Evolutionary conservation across 2,797 vertebrate species (phyloP).

Genomic region (Distichodus sexfasciatus): DNA sequence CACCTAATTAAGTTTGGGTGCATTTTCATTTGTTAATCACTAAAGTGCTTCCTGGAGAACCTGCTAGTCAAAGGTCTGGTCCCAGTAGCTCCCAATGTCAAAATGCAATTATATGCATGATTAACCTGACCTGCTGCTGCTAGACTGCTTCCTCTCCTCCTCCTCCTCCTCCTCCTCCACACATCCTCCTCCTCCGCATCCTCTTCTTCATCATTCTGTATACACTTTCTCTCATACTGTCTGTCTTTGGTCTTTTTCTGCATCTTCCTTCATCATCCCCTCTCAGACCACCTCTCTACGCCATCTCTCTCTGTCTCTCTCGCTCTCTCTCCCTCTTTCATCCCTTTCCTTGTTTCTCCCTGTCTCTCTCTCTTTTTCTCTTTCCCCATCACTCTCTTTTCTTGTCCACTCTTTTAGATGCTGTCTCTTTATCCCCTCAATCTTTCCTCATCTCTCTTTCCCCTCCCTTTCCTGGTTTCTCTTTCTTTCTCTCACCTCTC

Average conservation of each 20-base stretch:
- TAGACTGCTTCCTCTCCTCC: slow-evolving; percentile 75
- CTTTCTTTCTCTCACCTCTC: too few relatives aligned
- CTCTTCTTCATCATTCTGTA: slow-evolving; percentile 62
- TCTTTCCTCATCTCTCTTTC: too few relatives aligned
- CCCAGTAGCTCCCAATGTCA: slow-evolving; percentile 84
- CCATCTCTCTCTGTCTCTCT: background rate
- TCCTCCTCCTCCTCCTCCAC: slow-evolving; percentile 39
- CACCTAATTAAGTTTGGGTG: slow-evolving; percentile 81
- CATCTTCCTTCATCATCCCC: slow-evolving; percentile 39
- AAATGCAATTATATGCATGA: slow-evolving; percentile 94
- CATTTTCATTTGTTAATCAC: slow-evolving; percentile 86
- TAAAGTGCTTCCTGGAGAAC: slow-evolving; percentile 84
- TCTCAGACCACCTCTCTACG: slow-evolving; percentile 4
- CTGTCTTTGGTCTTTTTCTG: slow-evolving; percentile 43
- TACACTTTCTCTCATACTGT: background rate
- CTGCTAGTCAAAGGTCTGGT: slow-evolving; percentile 85
- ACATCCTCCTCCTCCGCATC: slow-evolving; percentile 3
- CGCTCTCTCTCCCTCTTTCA: slow-evolving; percentile 12
- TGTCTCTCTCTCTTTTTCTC: slow-evolving; percentile 58
- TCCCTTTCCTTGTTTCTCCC: background rate
- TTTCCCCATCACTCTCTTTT: slow-evolving; percentile 54
- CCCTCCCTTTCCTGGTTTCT: too few relatives aligned
- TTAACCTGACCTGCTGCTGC: slow-evolving; percentile 88
- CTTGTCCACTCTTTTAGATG: slow-evolving; percentile 68
- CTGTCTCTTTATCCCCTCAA: too few relatives aligned